Base-by-base conservation (phyloP, 2,113 vertebrate species). In the Rattus norvegicus region DNA sequence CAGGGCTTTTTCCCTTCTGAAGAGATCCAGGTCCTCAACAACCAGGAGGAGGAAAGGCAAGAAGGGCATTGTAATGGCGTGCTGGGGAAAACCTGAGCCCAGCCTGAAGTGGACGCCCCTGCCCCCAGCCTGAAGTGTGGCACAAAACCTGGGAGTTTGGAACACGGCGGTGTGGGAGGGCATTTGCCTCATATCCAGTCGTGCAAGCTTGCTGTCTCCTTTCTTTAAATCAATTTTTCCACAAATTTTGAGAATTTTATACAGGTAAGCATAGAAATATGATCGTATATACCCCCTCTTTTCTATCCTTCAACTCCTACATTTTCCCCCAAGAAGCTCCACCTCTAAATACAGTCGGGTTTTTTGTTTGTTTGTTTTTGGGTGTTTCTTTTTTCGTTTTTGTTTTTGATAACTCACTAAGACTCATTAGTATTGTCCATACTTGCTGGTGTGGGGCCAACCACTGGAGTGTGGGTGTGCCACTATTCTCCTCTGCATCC, bases 1-100 rank as follows among this genome's bases (percentile, higher is more conserved):
- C 81, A 1, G 86, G 91, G 61, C 24, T 91, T 36, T 87, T 96
- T 96, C 89, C 77, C 63, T 94, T 90, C 92, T 93, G 73, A 88
- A 94, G n/a, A 91, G 73, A 79, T 47, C 63, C 22, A 95, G 81
- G 72, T 75, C 77, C 54, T 84, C 56, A 1, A 0, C 69, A 92
- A 72, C 20, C 3, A 79, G 8, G 28, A 73, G 54, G 47, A 77
- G 52, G 56, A 52, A 73, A 91, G 39, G 7, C 0, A 49, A 6
- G 1, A 72, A 19, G 43, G 56, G 24, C 47, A 67, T 0, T 0
- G 2, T 33, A 39, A 36, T 24, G 28, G 59, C 49, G 22, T 0
- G 0, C 47, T 33, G 26, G 47, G 7, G 13, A 54, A 95, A 89
- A 61, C 16, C 70, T 13, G 20, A 47, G 10, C 33, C n/a, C 26